Percentiles rank a stretch among this genome's conserved stretches.
Evolutionary conservation across 2,113 vertebrate genomes (phyloP).

Genomic region (Platysternon megacephalum): DNA sequence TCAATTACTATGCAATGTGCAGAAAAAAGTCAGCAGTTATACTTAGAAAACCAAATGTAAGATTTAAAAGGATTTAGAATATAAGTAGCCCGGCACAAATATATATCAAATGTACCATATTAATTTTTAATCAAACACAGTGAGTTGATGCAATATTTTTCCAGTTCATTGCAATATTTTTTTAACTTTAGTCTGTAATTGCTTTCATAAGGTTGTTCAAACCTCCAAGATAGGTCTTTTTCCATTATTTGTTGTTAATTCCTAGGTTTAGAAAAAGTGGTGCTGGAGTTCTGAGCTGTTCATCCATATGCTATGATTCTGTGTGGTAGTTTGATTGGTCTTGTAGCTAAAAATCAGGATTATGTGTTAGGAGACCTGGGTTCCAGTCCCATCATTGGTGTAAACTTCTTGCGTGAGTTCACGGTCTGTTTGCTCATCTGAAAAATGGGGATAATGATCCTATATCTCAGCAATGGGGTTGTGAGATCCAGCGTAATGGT

Average conservation of each 20-base stretch:
- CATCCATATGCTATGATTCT: accelerated
- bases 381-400: neutral
- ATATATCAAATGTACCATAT: too few relatives aligned
- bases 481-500: accelerated
- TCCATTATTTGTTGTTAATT: neutral
- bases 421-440: neutral
- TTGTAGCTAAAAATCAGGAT: neutral
- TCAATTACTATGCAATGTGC: neutral
- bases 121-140: neutral
- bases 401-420: neutral
- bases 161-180: accelerated
- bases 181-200: neutral
- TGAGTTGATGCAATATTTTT: neutral
- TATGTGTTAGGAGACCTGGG: neutral
- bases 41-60: neutral
- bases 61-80: neutral
- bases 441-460: neutral
- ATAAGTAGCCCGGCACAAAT: neutral
- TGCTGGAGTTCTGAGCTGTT: neutral
- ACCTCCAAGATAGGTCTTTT: accelerated
- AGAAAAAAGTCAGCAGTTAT: neutral
- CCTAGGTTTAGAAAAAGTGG: accelerated
- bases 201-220: accelerated
- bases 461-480: neutral
- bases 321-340: neutral